Percentiles rank a stretch among this genome's conserved stretches.
phyloP scores from a whole-genome alignment of 1,140 invertebrate species.

The Drosophila ficusphila region DNA sequence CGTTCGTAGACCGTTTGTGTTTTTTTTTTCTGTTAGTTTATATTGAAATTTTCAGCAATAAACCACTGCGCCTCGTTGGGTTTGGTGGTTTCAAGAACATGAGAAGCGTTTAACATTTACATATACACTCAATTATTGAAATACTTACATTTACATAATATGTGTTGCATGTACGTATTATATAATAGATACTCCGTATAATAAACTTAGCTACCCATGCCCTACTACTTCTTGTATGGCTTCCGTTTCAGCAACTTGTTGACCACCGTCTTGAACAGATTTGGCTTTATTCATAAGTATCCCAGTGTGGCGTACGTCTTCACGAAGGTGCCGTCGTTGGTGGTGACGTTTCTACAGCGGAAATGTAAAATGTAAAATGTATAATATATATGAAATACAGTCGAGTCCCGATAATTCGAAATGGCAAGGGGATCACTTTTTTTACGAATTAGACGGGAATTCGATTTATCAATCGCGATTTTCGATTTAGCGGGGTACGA shows the following conservation, averaged over 20 bases:
- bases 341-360: constrained; percentile 91
- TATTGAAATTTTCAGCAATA: constrained; percentile 34
- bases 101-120: constrained; percentile 44
- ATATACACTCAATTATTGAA: constrained; percentile 44
- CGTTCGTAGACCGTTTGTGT: constrained; percentile 17
- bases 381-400: no score
- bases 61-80: constrained; percentile 15
- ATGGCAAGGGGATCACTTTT: no score
- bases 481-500: no score
- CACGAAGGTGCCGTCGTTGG: constrained; percentile 93
- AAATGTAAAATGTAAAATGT: no score
- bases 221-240: constrained; percentile 60
- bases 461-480: no score
- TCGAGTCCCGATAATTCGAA: no score
- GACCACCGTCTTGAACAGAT: constrained; percentile 67
- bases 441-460: no score
- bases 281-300: constrained; percentile 89
- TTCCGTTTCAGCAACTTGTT: constrained; percentile 65
- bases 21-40: constrained; percentile 17
- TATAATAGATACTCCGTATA: constrained; percentile 13
- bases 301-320: constrained; percentile 95
- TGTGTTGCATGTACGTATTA: constrained; percentile 18
- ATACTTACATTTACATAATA: constrained; percentile 36
- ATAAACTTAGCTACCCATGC: constrained; percentile 21
- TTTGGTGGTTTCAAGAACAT: constrained; percentile 34